Evolutionary conservation across 2,113 vertebrate genomes (phyloP).

Genomic region (Dasypus novemcinctus): DNA sequence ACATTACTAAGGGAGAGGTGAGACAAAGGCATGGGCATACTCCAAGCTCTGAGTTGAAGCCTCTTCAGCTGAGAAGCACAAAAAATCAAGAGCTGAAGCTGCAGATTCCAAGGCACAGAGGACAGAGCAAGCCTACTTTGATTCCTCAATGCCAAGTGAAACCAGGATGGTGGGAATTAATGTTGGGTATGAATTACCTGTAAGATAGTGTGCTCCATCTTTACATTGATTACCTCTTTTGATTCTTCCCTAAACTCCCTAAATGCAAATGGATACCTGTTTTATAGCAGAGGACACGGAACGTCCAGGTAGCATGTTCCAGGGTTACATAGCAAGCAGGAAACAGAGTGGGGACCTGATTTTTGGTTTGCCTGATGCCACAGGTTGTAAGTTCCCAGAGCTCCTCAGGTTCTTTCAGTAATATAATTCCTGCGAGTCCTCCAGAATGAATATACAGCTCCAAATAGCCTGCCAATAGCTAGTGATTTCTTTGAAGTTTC

Average conservation of each 20-base stretch:
- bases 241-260: background rate
- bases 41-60: background rate
- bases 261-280: background rate
- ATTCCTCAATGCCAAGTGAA: background rate
- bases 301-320: background rate
- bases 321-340: background rate
- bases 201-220: fast-evolving
- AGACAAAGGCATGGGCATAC: background rate
- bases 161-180: background rate
- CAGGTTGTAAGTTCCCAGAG: background rate
- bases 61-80: background rate
- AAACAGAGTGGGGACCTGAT: background rate
- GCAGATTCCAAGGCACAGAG: too few relatives aligned
- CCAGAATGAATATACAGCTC: background rate
- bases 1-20: background rate
- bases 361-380: background rate
- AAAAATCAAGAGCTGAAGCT: background rate
- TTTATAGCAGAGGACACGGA: background rate
- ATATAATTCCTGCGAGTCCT: background rate
- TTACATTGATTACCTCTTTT: background rate
- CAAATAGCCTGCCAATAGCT: background rate
- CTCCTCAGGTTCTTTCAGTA: background rate
- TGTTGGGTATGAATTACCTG: fast-evolving
- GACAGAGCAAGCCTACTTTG: too few relatives aligned
- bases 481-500: background rate